These are phyloP conservation scores for Rhagologus leucostigma DNA, from an alignment of 2,113 vertebrate species.

Conservation along the genomic window DNA sequence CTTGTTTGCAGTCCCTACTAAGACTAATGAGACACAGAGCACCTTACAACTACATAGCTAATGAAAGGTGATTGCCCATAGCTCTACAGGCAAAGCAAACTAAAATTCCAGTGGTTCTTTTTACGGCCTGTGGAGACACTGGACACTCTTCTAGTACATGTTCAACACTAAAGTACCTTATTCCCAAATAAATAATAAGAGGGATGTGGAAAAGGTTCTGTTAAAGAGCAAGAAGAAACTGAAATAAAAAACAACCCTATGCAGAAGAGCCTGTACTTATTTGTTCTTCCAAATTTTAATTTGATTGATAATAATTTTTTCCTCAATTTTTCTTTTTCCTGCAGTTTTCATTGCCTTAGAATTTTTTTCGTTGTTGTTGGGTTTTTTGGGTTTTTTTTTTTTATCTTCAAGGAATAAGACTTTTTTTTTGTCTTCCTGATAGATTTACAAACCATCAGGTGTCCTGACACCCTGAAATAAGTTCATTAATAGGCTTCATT, in stretches of 20 bases:
- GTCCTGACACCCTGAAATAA: not conserved
- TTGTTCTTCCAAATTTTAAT: not conserved
- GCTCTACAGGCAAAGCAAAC: not conserved
- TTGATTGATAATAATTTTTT: not conserved
- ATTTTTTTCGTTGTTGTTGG: not conserved
- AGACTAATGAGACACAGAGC: not conserved
- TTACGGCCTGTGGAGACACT: not conserved
- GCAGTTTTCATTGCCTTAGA: not conserved
- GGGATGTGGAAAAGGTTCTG: not conserved
- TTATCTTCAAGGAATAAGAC: not conserved
- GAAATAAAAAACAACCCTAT: not conserved
- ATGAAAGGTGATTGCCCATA: not conserved
- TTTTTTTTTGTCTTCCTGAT: not conserved
- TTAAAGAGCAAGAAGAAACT: not conserved
- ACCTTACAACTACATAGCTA: not conserved
- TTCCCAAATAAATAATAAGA: not conserved
- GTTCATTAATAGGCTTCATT: not conserved
- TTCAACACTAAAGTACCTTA: not conserved
- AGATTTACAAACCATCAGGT: not conserved
- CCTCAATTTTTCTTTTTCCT: not conserved
- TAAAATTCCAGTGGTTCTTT: not conserved
- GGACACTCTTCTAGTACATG: accelerated
- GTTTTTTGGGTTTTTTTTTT: not conserved
- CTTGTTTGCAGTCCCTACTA: not conserved
- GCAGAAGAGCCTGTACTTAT: not conserved